These are phyloP conservation scores for Hyalella azteca DNA, from an alignment of 2,888 invertebrate genomes.

Conservation along the genomic window DNA sequence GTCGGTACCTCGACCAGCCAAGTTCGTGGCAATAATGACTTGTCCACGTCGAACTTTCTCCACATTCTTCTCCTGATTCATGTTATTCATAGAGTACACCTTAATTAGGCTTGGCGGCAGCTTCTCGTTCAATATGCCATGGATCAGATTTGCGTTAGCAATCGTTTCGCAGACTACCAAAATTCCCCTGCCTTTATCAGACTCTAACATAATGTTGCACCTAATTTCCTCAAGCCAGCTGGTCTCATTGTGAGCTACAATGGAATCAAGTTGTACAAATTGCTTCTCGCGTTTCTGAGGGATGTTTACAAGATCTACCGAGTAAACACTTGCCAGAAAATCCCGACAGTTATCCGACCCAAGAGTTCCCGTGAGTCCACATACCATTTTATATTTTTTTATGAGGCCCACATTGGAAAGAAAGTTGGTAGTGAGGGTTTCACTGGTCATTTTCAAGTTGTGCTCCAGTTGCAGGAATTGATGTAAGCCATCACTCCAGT, in stretches of 20 bases:
- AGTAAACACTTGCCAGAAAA: not conserved
- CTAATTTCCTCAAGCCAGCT: not conserved
- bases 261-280: not conserved
- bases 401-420: conserved; percentile 5
- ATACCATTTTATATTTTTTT: not conserved
- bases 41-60: not conserved
- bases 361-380: not conserved
- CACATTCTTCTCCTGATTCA: conserved; percentile 8
- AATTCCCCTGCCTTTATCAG: not conserved
- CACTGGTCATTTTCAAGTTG: conserved; percentile 15
- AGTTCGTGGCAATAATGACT: conserved; percentile 14
- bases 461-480: conserved; percentile 18
- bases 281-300: conserved; percentile 7
- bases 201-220: not conserved
- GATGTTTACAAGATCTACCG: not conserved
- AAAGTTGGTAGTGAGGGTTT: not conserved
- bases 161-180: conserved; percentile 3
- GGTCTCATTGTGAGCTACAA: not conserved
- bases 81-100: not conserved
- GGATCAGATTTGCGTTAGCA: not conserved
- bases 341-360: not conserved
- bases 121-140: not conserved
- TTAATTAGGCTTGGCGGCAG: not conserved
- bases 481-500: not conserved
- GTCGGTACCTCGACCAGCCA: conserved; percentile 10